These are phyloP conservation scores for Sebastes goodei DNA, from an alignment of 2,797 vertebrate species.

Conservation along the genomic window DNA sequence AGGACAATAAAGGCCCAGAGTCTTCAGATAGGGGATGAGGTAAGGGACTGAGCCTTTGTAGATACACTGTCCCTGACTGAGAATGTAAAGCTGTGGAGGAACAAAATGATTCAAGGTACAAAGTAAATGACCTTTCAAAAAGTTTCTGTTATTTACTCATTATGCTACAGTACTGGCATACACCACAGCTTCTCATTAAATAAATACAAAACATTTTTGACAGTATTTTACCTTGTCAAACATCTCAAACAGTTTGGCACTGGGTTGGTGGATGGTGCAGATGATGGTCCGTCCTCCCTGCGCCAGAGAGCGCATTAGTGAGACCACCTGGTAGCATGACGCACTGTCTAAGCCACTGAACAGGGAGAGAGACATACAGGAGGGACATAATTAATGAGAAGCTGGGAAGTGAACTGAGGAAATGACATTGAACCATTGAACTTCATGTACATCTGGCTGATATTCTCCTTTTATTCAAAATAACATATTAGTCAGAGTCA, in stretches of 20 bases:
- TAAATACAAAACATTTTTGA: background rate
- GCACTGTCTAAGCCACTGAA: conserved; percentile 91
- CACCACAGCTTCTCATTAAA: background rate
- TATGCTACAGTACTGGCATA: no score
- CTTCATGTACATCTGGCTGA: background rate
- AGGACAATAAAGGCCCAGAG: conserved; percentile 90
- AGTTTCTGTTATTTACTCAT: fast-evolving
- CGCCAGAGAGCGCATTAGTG: conserved; percentile 91
- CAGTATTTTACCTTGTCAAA: conserved; percentile 89
- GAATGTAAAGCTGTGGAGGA: conserved; percentile 90
- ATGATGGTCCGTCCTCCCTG: conserved; percentile 94
- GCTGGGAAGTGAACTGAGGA: background rate
- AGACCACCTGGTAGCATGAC: conserved; percentile 96
- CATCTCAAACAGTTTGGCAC: conserved; percentile 96
- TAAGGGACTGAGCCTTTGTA: conserved; percentile 91
- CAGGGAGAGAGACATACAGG: background rate
- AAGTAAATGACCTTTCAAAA: background rate
- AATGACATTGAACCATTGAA: background rate
- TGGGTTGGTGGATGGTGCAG: conserved; percentile 97
- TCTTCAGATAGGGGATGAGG: conserved; percentile 94
- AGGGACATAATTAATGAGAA: background rate
- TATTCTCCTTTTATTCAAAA: background rate
- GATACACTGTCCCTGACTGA: conserved; percentile 97
- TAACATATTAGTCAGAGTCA: background rate
- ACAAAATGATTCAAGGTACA: background rate